Conservation (phyloP, 2,797 vertebrate genomes). For the Chelon labrosus region DNA sequence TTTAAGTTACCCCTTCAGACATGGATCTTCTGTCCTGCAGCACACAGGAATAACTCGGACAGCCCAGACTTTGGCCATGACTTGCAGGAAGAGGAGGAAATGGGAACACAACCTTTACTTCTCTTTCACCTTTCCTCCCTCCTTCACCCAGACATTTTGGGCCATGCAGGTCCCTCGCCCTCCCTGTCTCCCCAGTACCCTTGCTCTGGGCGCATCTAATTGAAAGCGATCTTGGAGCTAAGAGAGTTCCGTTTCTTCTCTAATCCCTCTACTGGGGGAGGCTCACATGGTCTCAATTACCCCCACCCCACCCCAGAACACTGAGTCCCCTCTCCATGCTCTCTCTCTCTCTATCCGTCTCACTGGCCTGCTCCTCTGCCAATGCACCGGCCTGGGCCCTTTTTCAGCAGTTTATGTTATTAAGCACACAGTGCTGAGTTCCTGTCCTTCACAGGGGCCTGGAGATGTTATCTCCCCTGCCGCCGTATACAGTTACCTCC, state of each 20-base stretch:
- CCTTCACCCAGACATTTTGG: conserved; percentile 51
- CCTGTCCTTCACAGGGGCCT: conserved; percentile 97
- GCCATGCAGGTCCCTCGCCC: conserved; percentile 84
- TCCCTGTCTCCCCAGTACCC: conserved; percentile 86
- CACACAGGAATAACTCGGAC: conserved; percentile 78
- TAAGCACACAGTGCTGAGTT: conserved; percentile 96
- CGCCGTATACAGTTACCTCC: conserved; percentile 94
- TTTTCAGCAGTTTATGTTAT: conserved; percentile 96
- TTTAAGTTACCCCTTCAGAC: conserved; percentile 33
- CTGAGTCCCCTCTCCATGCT: conserved; percentile 88
- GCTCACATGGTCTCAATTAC: conserved; percentile 99
- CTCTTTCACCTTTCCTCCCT: conserved; percentile 65
- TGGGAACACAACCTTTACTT: conserved; percentile 80
- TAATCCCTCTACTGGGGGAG: conserved; percentile 95
- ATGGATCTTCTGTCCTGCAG: conserved; percentile 77
- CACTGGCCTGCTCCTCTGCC: conserved; percentile 76
- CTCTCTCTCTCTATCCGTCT: conserved; percentile 67
- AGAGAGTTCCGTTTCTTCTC: conserved; percentile 96
- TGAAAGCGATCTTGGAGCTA: conserved; percentile 96
- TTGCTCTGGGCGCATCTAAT: conserved; percentile 98
- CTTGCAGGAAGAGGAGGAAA: conserved; percentile 58
- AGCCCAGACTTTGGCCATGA: conserved; percentile 66
- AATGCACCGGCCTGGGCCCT: conserved; percentile 83
- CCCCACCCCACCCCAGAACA: conserved; percentile 77
- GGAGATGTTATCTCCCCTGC: conserved; percentile 96